A percentile compares a stretch with the other conserved stretches of the same genome.
Conservation (phyloP, 2,113 vertebrate genomes). For the Vicugna pacos region DNA sequence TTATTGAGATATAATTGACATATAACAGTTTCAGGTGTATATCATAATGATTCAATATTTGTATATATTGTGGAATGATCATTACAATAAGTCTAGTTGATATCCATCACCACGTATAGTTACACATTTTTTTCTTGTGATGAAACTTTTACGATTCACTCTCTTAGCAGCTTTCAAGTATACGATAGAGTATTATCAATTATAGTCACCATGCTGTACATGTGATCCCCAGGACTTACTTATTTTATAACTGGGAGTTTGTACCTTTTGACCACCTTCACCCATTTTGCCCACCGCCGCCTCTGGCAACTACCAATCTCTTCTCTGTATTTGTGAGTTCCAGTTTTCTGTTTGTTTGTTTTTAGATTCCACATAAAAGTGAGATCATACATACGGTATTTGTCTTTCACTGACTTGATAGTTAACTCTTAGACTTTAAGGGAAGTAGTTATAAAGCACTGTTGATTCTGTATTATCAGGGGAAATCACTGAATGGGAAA, state of each 20-base stretch:
- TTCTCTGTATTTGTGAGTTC: not conserved
- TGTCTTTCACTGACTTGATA: not conserved
- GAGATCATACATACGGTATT: not conserved
- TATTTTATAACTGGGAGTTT: not conserved
- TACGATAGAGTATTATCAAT: not conserved
- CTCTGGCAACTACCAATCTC: not conserved
- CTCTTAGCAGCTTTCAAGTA: not conserved
- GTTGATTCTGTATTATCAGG: constrained; percentile 26
- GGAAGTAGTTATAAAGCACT: constrained; percentile 10
- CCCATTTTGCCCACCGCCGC: not conserved
- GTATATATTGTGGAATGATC: not conserved
- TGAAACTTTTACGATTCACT: not conserved
- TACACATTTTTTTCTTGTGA: not conserved
- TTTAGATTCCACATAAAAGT: constrained; percentile 15
- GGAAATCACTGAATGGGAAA: not conserved
- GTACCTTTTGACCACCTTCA: not conserved
- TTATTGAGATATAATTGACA: not conserved
- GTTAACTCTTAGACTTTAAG: constrained; percentile 51
- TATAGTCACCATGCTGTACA: not conserved
- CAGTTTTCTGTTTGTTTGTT: not conserved
- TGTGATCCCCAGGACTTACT: not conserved
- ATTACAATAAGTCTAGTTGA: not conserved
- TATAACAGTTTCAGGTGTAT: not conserved
- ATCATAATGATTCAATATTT: not conserved
- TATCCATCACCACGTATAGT: not conserved